Percentiles rank a stretch among this genome's conserved stretches.
These are phyloP conservation scores for Cheilosia scutellata DNA, from an alignment of 2,888 invertebrate genomes.

Conservation along the genomic window DNA sequence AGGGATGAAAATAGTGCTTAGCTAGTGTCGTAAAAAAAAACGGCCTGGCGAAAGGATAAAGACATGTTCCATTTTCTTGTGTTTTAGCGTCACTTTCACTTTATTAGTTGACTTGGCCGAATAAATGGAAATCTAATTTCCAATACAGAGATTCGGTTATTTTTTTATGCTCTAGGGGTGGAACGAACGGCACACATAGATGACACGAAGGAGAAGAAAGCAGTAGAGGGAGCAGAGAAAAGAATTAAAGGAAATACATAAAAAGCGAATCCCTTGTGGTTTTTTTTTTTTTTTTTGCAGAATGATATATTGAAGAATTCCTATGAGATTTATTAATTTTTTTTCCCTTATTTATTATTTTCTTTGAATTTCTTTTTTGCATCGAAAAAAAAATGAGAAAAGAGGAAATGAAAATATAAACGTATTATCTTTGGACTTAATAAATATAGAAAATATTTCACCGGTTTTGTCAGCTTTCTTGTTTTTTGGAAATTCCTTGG, in stretches of 20 bases:
- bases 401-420: constrained; percentile 12
- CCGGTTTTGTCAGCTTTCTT: too few species aligned
- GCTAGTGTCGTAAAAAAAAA: constrained; percentile 29
- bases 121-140: constrained; percentile 57
- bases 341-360: constrained; percentile 32
- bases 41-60: constrained; percentile 28
- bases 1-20: constrained; percentile 27
- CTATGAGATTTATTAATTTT: constrained; percentile 57
- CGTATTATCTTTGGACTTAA: not conserved
- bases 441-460: not conserved
- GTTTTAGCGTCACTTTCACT: constrained; percentile 38
- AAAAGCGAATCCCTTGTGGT: constrained; percentile 45
- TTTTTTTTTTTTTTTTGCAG: constrained; percentile 25
- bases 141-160: constrained; percentile 36
- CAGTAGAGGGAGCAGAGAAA: not conserved
- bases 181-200: not conserved
- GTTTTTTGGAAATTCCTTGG: too few species aligned
- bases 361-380: constrained; percentile 11
- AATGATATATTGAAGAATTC: constrained; percentile 53
- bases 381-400: not conserved
- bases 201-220: not conserved
- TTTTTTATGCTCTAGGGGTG: constrained; percentile 14
- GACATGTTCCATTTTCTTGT: constrained; percentile 3
- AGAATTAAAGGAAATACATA: constrained; percentile 42
- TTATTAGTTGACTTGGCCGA: constrained; percentile 42